A percentile compares a stretch with the other conserved stretches of the same genome.
Conservation (phyloP, 2,113 vertebrate genomes). For the Gymnogyps californianus region DNA sequence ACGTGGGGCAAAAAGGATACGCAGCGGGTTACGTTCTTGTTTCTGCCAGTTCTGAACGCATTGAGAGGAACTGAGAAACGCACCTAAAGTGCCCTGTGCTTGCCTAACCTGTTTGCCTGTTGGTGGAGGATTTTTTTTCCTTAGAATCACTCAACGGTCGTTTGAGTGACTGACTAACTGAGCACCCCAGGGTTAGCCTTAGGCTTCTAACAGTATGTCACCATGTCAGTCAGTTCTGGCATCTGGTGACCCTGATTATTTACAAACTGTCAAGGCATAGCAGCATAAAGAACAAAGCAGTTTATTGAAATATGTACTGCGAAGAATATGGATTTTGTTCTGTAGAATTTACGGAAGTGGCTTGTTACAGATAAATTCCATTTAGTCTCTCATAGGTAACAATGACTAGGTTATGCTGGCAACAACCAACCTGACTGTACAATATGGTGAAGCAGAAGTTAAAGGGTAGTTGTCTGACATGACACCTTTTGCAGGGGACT, state of each 20-base stretch:
- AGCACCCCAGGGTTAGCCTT: neutral
- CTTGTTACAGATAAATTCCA: neutral
- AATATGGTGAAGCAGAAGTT: neutral
- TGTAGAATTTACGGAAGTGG: neutral
- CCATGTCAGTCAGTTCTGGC: neutral
- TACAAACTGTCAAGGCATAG: neutral
- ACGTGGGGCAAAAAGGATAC: fast-evolving
- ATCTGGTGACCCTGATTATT: neutral
- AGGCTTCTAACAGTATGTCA: neutral
- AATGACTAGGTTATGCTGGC: neutral
- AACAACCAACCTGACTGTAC: neutral
- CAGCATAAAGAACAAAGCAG: neutral
- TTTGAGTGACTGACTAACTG: neutral
- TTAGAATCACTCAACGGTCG: neutral
- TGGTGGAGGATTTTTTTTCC: fast-evolving
- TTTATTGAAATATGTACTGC: fast-evolving
- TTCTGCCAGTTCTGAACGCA: neutral
- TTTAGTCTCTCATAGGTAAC: neutral
- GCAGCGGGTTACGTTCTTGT: neutral
- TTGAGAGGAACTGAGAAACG: fast-evolving
- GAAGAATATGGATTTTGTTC: neutral
- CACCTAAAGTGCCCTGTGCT: neutral
- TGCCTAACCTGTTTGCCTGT: no score
- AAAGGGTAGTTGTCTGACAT: neutral
- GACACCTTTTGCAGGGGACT: neutral